A percentile compares a stretch with the other conserved stretches of the same genome.
Evolutionary conservation across 2,888 invertebrate genomes (phyloP).

Genomic region (Sphaerophoria taeniata): DNA sequence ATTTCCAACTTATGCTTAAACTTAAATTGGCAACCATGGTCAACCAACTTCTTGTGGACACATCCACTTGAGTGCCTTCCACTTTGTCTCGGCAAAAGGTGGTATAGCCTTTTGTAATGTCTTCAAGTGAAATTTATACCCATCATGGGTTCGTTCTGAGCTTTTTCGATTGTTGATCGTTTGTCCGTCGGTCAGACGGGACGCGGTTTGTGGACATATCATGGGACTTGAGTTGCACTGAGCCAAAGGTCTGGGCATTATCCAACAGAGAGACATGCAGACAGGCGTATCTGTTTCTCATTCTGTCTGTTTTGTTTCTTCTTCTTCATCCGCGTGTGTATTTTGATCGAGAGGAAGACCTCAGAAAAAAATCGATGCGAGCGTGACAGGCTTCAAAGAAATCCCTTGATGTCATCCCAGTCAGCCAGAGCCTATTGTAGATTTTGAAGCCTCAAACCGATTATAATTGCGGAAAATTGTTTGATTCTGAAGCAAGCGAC

Average conservation of each 20-base stretch:
- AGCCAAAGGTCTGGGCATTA: conserved; percentile 55
- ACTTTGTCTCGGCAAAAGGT: conserved; percentile 64
- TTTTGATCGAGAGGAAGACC: conserved; percentile 1
- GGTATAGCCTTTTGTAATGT: conserved; percentile 74
- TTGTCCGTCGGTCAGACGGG: conserved; percentile 22
- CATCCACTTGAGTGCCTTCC: not conserved
- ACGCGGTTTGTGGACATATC: conserved; percentile 44
- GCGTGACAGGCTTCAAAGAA: conserved; percentile 53
- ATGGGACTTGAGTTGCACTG: conserved; percentile 61
- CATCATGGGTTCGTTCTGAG: conserved; percentile 53
- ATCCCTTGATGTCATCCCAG: conserved; percentile 25
- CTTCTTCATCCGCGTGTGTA: conserved; percentile 2
- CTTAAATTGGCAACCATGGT: not conserved
- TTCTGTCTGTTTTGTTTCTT: conserved; percentile 19
- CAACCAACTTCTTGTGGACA: not conserved
- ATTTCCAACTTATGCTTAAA: not conserved
- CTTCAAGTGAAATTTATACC: conserved; percentile 70
- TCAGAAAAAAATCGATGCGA: conserved; percentile 16
- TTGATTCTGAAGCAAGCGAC: conserved; percentile 26
- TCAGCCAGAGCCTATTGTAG: not conserved
- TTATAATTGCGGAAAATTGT: conserved; percentile 72
- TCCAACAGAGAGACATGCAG: conserved; percentile 51
- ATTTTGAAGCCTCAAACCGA: conserved; percentile 42
- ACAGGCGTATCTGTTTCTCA: conserved; percentile 61
- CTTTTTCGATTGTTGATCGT: conserved; percentile 36